phyloP scores from a whole-genome alignment of 2,797 vertebrate genomes.

The Gymnocypris eckloni region DNA sequence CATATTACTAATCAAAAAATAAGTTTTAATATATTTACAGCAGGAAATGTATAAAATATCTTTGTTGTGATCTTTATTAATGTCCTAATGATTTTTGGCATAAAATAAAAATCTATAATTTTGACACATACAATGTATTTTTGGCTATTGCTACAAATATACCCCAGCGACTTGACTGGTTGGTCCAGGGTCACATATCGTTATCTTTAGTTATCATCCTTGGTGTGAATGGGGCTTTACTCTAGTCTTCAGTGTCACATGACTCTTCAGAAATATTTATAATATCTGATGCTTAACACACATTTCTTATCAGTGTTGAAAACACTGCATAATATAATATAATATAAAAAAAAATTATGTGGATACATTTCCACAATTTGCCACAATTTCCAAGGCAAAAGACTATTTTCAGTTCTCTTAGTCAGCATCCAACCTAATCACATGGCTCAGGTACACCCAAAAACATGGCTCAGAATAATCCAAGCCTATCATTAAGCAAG shows the following conservation, averaged over 20 bases:
- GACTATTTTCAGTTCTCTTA: neutral
- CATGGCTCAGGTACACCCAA: neutral
- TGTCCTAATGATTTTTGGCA: too few relatives aligned
- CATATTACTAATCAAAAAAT: too few relatives aligned
- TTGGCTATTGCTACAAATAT: too few relatives aligned
- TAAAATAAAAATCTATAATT: too few relatives aligned
- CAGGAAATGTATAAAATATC: too few relatives aligned
- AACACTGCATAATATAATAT: neutral
- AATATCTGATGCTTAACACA: neutral
- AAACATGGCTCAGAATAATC: conserved; percentile 28
- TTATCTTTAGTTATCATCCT: too few relatives aligned
- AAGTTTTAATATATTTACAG: too few relatives aligned
- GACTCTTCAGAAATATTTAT: neutral
- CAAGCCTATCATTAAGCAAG: conserved; percentile 31
- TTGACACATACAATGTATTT: too few relatives aligned
- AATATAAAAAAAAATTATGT: neutral
- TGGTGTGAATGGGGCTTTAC: too few relatives aligned
- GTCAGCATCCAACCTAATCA: neutral
- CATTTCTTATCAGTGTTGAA: neutral
- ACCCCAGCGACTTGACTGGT: too few relatives aligned
- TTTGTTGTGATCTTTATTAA: too few relatives aligned
- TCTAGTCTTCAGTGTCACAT: neutral
- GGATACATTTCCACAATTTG: neutral
- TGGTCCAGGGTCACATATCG: too few relatives aligned
- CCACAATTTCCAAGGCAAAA: neutral